Conservation (phyloP, 2,888 invertebrate genomes). For the Sturmia bella region DNA sequence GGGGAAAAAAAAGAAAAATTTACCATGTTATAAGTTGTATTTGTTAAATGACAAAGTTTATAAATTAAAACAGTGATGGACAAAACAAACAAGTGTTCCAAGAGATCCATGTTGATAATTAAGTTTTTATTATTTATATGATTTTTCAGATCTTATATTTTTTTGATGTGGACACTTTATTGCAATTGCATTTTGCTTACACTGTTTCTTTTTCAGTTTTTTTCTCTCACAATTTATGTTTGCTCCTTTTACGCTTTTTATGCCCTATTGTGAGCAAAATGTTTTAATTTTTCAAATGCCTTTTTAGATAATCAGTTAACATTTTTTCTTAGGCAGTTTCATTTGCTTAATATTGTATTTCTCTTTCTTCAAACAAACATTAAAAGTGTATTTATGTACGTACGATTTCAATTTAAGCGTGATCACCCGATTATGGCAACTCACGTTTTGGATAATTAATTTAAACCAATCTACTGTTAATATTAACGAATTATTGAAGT, state of each 20-base stretch:
- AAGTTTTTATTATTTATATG: neutral
- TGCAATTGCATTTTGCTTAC: constrained; percentile 51
- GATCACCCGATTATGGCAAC: constrained; percentile 16
- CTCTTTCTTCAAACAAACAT: neutral
- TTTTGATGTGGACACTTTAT: constrained; percentile 19
- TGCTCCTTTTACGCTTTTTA: constrained; percentile 40
- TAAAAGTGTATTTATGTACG: neutral
- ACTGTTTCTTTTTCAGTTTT: constrained; percentile 21
- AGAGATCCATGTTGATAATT: neutral
- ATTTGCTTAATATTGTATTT: constrained; percentile 34
- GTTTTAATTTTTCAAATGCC: constrained; percentile 68
- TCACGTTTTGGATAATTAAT: constrained; percentile 14
- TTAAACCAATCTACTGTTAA: neutral
- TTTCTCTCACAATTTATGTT: neutral
- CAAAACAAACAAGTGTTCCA: constrained; percentile 18
- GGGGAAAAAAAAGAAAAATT: constrained; percentile 51
- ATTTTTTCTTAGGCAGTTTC: constrained; percentile 51
- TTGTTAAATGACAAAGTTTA: constrained; percentile 69
- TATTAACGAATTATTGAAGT: constrained; percentile 1
- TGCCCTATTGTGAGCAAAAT: constrained; percentile 64
- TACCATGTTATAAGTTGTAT: constrained; percentile 67
- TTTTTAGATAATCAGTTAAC: constrained; percentile 60
- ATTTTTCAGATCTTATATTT: neutral
- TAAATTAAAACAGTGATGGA: constrained; percentile 54
- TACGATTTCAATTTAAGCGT: constrained; percentile 3